Evolutionary conservation across 2,797 vertebrate genomes (phyloP).

Genomic region (Molossus molossus): DNA sequence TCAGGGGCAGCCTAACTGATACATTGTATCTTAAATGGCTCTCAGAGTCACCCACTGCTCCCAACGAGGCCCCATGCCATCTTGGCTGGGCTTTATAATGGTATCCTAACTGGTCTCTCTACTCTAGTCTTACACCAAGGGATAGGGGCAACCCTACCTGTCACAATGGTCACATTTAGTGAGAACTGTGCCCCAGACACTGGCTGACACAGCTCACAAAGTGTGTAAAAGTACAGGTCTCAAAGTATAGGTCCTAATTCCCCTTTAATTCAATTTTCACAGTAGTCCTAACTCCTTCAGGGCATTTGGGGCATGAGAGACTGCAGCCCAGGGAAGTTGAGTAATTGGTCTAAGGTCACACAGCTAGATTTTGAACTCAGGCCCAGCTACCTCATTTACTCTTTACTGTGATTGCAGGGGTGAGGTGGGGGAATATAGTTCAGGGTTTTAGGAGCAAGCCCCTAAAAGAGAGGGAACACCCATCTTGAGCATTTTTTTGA

Average conservation of each 20-base stretch:
- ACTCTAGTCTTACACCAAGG: accelerated
- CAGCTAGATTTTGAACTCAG: background rate
- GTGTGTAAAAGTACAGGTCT: background rate
- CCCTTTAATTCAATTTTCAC: background rate
- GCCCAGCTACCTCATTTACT: background rate
- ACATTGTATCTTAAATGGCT: background rate
- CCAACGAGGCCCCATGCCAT: accelerated
- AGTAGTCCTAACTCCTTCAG: background rate
- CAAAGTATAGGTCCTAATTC: no score
- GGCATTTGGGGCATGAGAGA: no score
- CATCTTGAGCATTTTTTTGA: background rate
- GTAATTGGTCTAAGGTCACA: background rate
- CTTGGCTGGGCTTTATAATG: background rate
- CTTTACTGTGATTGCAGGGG: background rate
- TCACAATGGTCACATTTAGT: background rate
- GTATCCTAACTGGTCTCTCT: background rate
- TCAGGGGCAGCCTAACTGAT: background rate
- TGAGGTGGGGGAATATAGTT: background rate
- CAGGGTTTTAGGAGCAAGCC: background rate
- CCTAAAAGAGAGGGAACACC: background rate
- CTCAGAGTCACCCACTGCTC: background rate
- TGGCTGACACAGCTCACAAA: background rate
- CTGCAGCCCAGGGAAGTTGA: background rate
- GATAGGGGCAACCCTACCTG: background rate
- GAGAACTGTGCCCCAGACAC: background rate